Base-by-base conservation (phyloP, 2,888 invertebrate species). In the Conistra vaccinii region DNA sequence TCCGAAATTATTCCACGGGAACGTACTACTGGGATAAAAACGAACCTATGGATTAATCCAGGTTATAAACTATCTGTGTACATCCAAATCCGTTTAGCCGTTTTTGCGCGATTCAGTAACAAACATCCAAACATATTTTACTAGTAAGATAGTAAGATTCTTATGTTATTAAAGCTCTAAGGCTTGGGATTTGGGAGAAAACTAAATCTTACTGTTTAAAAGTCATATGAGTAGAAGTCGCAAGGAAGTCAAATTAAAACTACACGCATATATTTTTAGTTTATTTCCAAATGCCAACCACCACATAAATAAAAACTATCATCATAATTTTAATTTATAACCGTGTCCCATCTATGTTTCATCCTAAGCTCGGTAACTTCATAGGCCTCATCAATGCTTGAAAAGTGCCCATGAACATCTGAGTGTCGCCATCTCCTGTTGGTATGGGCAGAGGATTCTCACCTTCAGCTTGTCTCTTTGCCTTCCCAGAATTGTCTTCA, bases 381-480 rank as follows among this genome's bases (percentile, higher is more conserved):
- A 91, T 85, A 12, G 92, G 92, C 45, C 90, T 89, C 87, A 91
- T 90, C 35, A 92, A 85, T 17, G 92, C 91, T 84, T 93, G 93
- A 72, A 93, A 93, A 0, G 91, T 92, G 0, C 93, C 92, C 51
- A 92, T 69, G 5, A 92, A 85, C 81, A 93, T 87, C 55, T 92
- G 90, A 7, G 89, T 88, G 3, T 87, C 87, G 14, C 87, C 85
- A 57, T 84, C 87, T n/a, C 74, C 83, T 39, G 48, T 60, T 20
- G 72, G 78, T 63, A 82, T 63, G 12, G 82, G 72, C 10, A 82
- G n/a, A 7, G 57, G 69, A 42, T 53, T 78, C 5, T 39, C 67
- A 26, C 61, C 66, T 9, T 72, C 78, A 3, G 82, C 69, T 78
- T 90, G 88, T n/a, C 90, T 85, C 58, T 89, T 90, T 6, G 51